phyloP scores from a whole-genome alignment of 2,797 vertebrate species.

The Sciurus carolinensis region DNA sequence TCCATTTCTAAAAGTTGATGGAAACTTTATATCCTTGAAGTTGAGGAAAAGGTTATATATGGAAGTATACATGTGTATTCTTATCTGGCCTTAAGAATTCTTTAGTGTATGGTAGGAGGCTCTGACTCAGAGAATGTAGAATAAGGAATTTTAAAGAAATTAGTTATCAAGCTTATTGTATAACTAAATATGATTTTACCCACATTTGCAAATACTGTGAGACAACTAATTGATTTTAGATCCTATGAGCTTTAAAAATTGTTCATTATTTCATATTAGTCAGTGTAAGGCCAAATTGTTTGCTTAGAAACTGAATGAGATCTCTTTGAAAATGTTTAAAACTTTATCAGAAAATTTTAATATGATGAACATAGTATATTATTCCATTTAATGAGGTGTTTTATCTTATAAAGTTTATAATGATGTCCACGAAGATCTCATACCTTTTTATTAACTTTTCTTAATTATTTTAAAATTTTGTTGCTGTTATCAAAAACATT shows the following conservation, averaged over 20 bases:
- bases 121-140: neutral
- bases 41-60: neutral
- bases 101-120: neutral
- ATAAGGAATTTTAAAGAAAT: constrained; percentile 13
- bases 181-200: neutral
- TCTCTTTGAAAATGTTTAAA: constrained; percentile 15
- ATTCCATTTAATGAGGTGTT: neutral
- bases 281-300: neutral
- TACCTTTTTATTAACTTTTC: constrained; percentile 47
- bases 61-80: neutral
- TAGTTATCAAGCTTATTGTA: neutral
- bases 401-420: neutral
- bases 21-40: constrained; percentile 27
- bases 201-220: constrained; percentile 17
- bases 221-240: neutral
- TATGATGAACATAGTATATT: neutral
- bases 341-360: neutral
- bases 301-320: neutral
- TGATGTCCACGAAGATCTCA: neutral
- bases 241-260: constrained; percentile 13
- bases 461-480: constrained; percentile 3
- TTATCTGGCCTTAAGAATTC: neutral
- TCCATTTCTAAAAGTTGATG: neutral
- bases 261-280: neutral
- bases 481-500: constrained; percentile 44